Base-by-base conservation (phyloP, 2,797 vertebrate genomes). In the Cryptoprocta ferox region DNA sequence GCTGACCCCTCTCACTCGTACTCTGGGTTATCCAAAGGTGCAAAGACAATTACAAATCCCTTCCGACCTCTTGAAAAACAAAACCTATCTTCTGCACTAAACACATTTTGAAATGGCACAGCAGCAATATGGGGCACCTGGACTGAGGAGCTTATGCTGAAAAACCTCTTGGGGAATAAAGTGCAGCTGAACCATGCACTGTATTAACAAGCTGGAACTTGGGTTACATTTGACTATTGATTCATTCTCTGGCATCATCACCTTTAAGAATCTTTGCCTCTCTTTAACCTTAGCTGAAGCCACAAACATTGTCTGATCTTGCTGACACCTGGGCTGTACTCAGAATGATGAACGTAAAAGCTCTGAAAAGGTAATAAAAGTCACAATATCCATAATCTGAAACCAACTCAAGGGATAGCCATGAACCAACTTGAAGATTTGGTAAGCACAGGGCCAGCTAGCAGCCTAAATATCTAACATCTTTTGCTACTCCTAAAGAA, bases 301-400 rank as follows among this genome's bases (percentile, higher is more conserved):
- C 97, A 84, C 98, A 97, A 88, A 94, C 94, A 83, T 95, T 98
- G 97, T 91, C 97, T 98, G 96, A 97, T 98, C 98, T 97, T 98
- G 98, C 93, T 97, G 88, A 82, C 95, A 96, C 79, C 63, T 96
- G 90, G 9, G 13, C 30, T 94, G 80, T 32, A 28, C 68, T 89
- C 59, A 32, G 42, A 63, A 81, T 35, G 80, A 96, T 96, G 95
- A 94, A 97, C 21, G 37, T 68, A 68, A 82, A 89, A 89, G 79
- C 24, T 73, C 15, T 65, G 90, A 70, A 82, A 63, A 89, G 65
- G 82, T 61, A 48, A 86, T 26, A 45, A 45, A 86, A 88, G 73
- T 86, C 96, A 79, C 15, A 63, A 39, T 19, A 86, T 4, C 82
- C 94, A 84, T 48, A 26, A 82, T 61, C 56, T 85, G 37, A 91